Evolutionary conservation across 2,888 invertebrate genomes (phyloP).

Genomic region (Dasypolia templi): DNA sequence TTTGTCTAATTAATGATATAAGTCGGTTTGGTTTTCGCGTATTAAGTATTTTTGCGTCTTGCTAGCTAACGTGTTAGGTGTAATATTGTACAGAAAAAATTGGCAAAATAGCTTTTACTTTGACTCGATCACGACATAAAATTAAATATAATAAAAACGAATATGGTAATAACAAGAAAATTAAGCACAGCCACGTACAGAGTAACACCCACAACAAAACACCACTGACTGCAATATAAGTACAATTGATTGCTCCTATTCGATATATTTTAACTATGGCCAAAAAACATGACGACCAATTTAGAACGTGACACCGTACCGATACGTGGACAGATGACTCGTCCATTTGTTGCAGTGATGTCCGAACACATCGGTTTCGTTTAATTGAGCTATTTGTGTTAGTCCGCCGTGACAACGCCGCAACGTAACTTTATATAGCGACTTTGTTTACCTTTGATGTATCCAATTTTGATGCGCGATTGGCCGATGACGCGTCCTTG

Average conservation of each 20-base stretch:
- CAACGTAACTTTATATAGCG: constrained; percentile 78
- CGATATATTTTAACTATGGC: constrained; percentile 71
- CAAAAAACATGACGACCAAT: constrained; percentile 80
- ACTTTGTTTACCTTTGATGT: constrained; percentile 69
- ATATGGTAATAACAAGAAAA: constrained; percentile 6
- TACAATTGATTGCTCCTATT: constrained; percentile 73
- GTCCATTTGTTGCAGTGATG: constrained; percentile 73
- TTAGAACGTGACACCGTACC: constrained; percentile 82
- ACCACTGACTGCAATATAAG: constrained; percentile 64
- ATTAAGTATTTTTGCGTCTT: constrained; percentile 7
- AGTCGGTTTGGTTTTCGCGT: constrained; percentile 1
- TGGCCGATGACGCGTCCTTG: constrained; percentile 32
- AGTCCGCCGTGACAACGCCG: constrained; percentile 79
- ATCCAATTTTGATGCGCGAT: constrained; percentile 31
- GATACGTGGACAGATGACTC: constrained; percentile 79
- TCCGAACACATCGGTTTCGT: constrained; percentile 76
- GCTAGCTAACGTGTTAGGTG: not conserved
- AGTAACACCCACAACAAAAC: constrained; percentile 12
- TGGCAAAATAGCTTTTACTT: too few relatives aligned
- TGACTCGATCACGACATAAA: not conserved
- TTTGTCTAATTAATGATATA: constrained; percentile 42
- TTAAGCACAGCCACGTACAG: constrained; percentile 11
- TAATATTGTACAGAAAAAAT: not conserved
- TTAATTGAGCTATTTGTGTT: constrained; percentile 89
- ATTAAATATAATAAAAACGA: not conserved